Evolutionary conservation across 1,140 invertebrate genomes (phyloP).

Genomic region (Pantala flavescens): DNA sequence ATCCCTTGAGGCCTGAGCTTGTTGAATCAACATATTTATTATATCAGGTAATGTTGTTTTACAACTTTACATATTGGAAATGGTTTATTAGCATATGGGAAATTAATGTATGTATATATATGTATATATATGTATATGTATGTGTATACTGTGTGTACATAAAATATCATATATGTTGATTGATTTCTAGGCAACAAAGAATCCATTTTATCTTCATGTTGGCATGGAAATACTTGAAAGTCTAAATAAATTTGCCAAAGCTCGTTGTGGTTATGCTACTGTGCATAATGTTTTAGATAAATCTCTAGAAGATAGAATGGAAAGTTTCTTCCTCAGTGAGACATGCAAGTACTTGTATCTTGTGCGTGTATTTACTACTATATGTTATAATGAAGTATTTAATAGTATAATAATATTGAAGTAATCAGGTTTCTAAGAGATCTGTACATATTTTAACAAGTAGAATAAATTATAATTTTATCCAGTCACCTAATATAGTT

Average conservation of each 20-base stretch:
- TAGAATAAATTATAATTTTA: too few species aligned
- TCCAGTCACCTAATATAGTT: too few species aligned
- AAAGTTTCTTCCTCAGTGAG: conserved; percentile 61
- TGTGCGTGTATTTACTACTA: conserved; percentile 33
- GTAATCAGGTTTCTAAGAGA: too few species aligned
- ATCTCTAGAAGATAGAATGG: conserved; percentile 57
- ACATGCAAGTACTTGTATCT: conserved; percentile 62
- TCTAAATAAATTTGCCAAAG: conserved; percentile 47
- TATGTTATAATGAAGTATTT: not conserved
- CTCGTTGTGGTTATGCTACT: conserved; percentile 57
- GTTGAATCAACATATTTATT: conserved; percentile 59
- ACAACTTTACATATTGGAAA: not conserved
- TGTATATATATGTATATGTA: not conserved
- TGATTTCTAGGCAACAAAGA: conserved; percentile 51
- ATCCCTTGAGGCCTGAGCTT: conserved; percentile 56
- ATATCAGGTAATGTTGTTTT: conserved; percentile 38
- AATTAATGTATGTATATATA: not conserved
- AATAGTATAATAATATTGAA: too few species aligned
- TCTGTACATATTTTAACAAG: too few species aligned
- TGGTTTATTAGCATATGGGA: not conserved
- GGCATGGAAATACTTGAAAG: conserved; percentile 51
- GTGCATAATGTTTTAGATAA: conserved; percentile 59
- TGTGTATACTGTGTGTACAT: not conserved
- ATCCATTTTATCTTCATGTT: conserved; percentile 62
- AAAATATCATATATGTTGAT: too few species aligned